These are phyloP conservation scores for Arctocebus calabarensis DNA, from an alignment of 2,797 vertebrate genomes.

Conservation along the genomic window DNA sequence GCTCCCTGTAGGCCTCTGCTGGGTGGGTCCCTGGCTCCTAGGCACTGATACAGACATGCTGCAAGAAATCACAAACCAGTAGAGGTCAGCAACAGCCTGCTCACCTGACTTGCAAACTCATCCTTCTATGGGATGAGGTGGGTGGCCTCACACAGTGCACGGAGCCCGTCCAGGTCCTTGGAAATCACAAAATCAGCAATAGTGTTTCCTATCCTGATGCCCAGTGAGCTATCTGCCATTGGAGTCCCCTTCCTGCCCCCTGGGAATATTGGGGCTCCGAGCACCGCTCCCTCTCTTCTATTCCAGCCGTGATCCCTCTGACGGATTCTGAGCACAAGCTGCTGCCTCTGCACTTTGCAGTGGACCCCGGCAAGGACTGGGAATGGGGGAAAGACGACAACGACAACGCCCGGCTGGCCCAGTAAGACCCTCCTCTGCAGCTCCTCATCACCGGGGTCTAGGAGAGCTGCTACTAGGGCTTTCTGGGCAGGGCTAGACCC, in stretches of 20 bases:
- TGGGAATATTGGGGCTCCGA: neutral
- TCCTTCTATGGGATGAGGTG: neutral
- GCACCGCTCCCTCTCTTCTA: conserved; percentile 69
- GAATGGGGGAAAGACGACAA: conserved; percentile 98
- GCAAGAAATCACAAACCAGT: neutral
- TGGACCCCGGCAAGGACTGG: conserved; percentile 98
- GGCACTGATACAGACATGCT: neutral
- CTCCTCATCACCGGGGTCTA: fast-evolving
- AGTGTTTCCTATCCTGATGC: neutral
- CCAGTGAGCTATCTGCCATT: neutral
- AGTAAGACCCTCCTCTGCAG: conserved; percentile 89
- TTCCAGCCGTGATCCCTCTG: conserved; percentile 97
- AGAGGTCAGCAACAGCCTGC: neutral
- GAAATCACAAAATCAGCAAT: neutral
- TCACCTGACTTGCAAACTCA: neutral
- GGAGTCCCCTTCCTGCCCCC: neutral
- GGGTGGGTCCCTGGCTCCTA: neutral
- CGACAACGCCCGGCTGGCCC: conserved; percentile 96
- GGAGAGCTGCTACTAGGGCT: neutral
- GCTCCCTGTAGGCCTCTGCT: neutral
- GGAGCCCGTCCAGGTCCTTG: too few relatives aligned
- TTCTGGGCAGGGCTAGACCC: neutral
- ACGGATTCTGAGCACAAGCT: conserved; percentile 99
- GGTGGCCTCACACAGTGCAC: neutral
- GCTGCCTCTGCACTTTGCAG: conserved; percentile 98